Evolutionary conservation across 2,113 vertebrate genomes (phyloP).

Genomic region (Carassius gibelio): DNA sequence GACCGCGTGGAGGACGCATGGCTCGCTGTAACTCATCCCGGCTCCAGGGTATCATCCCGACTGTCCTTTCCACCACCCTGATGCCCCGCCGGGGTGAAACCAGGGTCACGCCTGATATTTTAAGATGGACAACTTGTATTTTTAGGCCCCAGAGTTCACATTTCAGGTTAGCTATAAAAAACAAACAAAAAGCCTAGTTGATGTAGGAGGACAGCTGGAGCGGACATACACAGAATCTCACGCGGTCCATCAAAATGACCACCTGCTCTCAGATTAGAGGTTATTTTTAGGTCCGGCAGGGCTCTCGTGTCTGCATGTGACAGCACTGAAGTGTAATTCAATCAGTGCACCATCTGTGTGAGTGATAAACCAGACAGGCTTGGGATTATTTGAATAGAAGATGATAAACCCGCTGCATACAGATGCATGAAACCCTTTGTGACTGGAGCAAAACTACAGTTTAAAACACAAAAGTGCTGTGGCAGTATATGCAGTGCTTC

Average conservation of each 20-base stretch:
- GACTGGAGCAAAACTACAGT: not conserved
- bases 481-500: not conserved
- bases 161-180: conserved; percentile 48
- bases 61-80: conserved; percentile 45
- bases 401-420: not conserved
- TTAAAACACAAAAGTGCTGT: not conserved
- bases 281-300: conserved; percentile 36
- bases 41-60: conserved; percentile 22
- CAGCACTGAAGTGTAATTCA: conserved; percentile 8
- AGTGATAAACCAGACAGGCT: not conserved
- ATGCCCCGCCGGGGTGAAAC: not conserved
- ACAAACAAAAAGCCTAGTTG: conserved; percentile 48
- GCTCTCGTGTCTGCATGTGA: not conserved
- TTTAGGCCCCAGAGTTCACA: conserved; percentile 41
- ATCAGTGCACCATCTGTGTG: conserved; percentile 15
- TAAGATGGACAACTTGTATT: conserved; percentile 47
- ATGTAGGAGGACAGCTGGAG: conserved; percentile 46
- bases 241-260: not conserved
- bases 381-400: not conserved
- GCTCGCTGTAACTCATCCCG: not conserved
- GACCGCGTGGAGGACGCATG: not conserved
- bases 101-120: conserved; percentile 34
- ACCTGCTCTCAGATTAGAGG: conserved; percentile 1
- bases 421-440: not conserved
- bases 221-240: conserved; percentile 15